A percentile compares a stretch with the other conserved stretches of the same genome.
These are phyloP conservation scores for Megalops cyprinoides DNA, from an alignment of 2,797 vertebrate genomes.

Conservation along the genomic window DNA sequence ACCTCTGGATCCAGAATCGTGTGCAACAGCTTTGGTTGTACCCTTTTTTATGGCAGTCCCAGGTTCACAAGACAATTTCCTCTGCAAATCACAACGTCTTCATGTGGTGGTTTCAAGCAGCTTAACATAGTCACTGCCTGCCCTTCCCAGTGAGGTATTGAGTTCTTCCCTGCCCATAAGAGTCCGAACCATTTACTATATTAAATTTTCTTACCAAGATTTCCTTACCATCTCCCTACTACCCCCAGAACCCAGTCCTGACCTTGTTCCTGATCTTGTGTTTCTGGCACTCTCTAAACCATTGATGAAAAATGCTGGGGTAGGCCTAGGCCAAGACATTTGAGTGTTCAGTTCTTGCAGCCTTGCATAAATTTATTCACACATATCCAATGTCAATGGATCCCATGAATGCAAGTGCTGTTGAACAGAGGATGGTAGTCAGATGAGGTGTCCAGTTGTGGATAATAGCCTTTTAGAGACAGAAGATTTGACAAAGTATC, in stretches of 20 bases:
- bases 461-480: no score
- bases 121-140: no score
- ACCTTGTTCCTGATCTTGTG: constrained; percentile 5
- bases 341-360: not conserved
- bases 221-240: no score
- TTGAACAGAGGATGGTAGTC: no score
- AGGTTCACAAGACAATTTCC: no score
- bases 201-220: no score
- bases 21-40: not conserved
- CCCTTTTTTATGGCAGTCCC: no score
- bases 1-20: not conserved
- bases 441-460: no score
- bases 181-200: not conserved
- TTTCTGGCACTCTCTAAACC: not conserved
- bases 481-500: no score
- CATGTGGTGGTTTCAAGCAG: no score
- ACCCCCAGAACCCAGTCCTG: not conserved
- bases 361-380: no score
- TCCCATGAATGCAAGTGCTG: not conserved
- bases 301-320: not conserved
- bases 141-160: not conserved
- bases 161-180: not conserved
- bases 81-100: no score
- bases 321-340: not conserved
- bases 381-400: not conserved